Evolutionary conservation across 2,113 vertebrate genomes (phyloP).

Genomic region (Erinaceus europaeus): DNA sequence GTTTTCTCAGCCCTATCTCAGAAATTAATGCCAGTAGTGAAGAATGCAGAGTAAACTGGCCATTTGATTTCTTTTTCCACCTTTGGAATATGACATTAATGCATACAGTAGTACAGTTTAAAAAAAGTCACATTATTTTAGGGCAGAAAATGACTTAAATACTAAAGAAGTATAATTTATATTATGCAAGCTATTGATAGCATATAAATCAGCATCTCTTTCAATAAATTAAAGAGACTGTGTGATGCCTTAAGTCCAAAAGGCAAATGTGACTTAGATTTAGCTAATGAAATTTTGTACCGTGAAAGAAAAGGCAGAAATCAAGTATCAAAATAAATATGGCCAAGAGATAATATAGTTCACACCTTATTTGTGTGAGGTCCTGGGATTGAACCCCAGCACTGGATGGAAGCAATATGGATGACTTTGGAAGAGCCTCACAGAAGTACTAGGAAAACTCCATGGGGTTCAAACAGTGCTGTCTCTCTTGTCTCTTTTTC

Average conservation of each 20-base stretch:
- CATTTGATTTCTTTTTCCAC: background rate
- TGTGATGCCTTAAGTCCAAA: background rate
- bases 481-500: too few relatives aligned
- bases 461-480: too few relatives aligned
- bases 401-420: too few relatives aligned
- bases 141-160: background rate
- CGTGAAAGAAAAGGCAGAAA: background rate
- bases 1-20: background rate
- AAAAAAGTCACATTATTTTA: background rate
- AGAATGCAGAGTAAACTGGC: background rate
- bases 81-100: background rate
- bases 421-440: too few relatives aligned
- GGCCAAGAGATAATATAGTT: too few relatives aligned
- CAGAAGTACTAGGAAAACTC: too few relatives aligned
- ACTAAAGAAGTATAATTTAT: background rate
- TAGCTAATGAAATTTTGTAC: constrained; percentile 4
- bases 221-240: background rate
- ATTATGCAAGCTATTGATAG: too few relatives aligned
- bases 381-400: too few relatives aligned
- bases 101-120: background rate
- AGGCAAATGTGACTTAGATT: background rate
- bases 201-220: background rate
- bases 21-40: background rate
- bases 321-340: background rate
- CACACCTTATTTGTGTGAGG: too few relatives aligned